Evolutionary conservation across 2,888 invertebrate species (phyloP).

Genomic region (Brenthis daphne): DNA sequence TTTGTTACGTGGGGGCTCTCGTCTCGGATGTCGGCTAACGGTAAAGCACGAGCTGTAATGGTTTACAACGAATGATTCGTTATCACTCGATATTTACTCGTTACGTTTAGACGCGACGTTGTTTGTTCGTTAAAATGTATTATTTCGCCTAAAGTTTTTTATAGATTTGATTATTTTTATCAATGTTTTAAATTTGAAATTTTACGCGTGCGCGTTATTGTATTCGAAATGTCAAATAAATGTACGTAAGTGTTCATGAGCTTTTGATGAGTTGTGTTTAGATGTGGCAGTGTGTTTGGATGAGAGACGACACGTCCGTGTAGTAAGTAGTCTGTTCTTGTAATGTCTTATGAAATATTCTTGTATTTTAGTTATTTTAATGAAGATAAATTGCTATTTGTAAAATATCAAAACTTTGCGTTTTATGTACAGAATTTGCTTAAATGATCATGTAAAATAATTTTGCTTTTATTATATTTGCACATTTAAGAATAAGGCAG

Average conservation of each 20-base stretch:
- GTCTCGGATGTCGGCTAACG: neutral
- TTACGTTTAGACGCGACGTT: neutral
- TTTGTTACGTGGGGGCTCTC: neutral
- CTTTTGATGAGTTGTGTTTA: no score
- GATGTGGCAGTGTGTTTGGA: no score
- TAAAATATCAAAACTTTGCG: no score
- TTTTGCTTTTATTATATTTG: no score
- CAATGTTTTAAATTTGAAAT: constrained; percentile 16
- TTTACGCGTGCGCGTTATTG: constrained; percentile 6
- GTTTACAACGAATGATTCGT: neutral
- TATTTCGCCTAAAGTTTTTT: neutral
- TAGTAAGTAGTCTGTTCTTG: no score
- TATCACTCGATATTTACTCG: neutral
- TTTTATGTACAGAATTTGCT: no score
- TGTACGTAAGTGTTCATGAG: neutral
- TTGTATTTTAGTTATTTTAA: no score
- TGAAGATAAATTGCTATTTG: no score
- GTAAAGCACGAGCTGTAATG: neutral
- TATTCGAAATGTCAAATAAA: constrained; percentile 3
- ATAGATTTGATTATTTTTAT: constrained; percentile 16
- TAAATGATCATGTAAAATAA: no score
- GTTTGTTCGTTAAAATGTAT: neutral
- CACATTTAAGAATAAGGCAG: no score
- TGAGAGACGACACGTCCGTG: no score
- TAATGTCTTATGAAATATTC: no score